phyloP scores from a whole-genome alignment of 2,113 vertebrate species.

The Mus musculus region GRCm39 chr11:85675001-85675500 shows the following conservation, averaged over 20 bases:
- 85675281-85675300: not conserved
- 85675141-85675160: not conserved
- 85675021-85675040: not conserved
- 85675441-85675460: not conserved
- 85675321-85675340: not conserved
- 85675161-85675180: not conserved
- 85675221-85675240: not conserved
- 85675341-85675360: not conserved
- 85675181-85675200: not conserved
- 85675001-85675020: not conserved
- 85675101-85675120: not conserved
- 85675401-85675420: not conserved
- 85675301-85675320: not conserved
- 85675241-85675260: not conserved
- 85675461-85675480: not conserved
- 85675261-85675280: not conserved
- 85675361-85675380: not conserved
- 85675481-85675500: not conserved
- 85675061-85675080: not conserved
- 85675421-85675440: not conserved
- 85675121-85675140: not conserved
- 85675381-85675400: not conserved
- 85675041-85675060: fast-evolving
- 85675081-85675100: not conserved
- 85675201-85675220: not conserved